Evolutionary conservation across 2,888 invertebrate species (phyloP).

Genomic region (Phyllotreta cruciferae): DNA sequence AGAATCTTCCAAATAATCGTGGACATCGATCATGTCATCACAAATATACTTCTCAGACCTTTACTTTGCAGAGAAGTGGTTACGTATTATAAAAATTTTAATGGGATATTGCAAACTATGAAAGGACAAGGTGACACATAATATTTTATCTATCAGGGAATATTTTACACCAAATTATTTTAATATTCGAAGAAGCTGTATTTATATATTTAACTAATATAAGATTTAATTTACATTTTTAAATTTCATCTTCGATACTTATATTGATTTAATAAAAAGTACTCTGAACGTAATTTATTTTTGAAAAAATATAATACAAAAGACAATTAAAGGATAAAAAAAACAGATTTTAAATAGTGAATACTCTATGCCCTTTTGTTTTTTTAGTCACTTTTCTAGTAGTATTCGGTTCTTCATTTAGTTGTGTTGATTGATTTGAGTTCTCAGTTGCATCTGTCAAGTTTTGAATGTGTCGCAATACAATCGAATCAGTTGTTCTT

Average conservation of each 20-base stretch:
- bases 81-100: slow-evolving; percentile 5
- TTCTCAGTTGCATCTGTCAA: slow-evolving; percentile 34
- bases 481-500: slow-evolving; percentile 36
- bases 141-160: background rate
- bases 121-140: slow-evolving; percentile 30
- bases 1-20: slow-evolving; percentile 40
- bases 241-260: too few species aligned
- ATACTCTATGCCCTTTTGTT: too few species aligned
- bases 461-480: slow-evolving; percentile 24
- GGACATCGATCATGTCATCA: slow-evolving; percentile 38
- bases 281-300: background rate
- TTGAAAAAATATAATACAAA: background rate
- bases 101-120: slow-evolving; percentile 6
- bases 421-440: slow-evolving; percentile 31
- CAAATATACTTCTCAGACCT: slow-evolving; percentile 40
- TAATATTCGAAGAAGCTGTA: too few species aligned
- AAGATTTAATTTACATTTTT: too few species aligned
- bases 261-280: too few species aligned
- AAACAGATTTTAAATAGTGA: too few species aligned
- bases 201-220: too few species aligned
- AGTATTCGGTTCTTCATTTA: slow-evolving; percentile 18
- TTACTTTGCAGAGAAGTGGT: slow-evolving; percentile 37
- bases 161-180: background rate
- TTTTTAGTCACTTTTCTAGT: slow-evolving; percentile 26
- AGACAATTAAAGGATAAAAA: too few species aligned